These are phyloP conservation scores for Plutomurus gul DNA, from an alignment of 1,140 invertebrate species.

Conservation along the genomic window DNA sequence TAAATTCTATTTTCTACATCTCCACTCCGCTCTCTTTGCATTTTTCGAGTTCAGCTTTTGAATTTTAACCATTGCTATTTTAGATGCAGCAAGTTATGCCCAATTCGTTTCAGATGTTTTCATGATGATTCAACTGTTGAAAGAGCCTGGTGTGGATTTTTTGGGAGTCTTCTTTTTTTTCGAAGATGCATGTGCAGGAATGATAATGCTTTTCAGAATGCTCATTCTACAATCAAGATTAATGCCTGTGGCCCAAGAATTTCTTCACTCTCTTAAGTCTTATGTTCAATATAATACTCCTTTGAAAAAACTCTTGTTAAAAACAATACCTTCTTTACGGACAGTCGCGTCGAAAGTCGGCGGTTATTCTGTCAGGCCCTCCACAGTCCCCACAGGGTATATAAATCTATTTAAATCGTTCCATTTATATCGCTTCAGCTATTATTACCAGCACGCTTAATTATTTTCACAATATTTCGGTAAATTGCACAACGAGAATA, in stretches of 20 bases:
- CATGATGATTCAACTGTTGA: slow-evolving; percentile 2
- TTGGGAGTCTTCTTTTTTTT: slow-evolving; percentile 9
- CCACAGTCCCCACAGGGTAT: neutral
- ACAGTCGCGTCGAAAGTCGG: neutral
- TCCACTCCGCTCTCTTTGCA: no score
- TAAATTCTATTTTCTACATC: no score
- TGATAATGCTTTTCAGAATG: neutral
- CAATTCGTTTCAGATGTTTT: neutral
- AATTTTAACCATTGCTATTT: no score
- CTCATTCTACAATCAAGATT: neutral
- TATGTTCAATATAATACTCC: slow-evolving; percentile 5
- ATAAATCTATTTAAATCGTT: no score
- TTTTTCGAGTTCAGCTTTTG: no score
- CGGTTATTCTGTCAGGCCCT: neutral
- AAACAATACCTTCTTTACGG: neutral
- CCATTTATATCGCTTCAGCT: no score
- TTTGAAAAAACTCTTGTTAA: neutral
- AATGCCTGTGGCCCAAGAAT: neutral
- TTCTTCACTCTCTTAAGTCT: neutral
- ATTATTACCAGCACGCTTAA: no score
- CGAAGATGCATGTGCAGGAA: neutral
- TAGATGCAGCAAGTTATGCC: neutral
- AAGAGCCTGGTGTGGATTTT: neutral
- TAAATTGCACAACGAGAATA: no score
- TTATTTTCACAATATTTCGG: no score